A percentile compares a stretch with the other conserved stretches of the same genome.
Conservation (phyloP, 2,888 invertebrate species). For the Melanophora roralis region DNA sequence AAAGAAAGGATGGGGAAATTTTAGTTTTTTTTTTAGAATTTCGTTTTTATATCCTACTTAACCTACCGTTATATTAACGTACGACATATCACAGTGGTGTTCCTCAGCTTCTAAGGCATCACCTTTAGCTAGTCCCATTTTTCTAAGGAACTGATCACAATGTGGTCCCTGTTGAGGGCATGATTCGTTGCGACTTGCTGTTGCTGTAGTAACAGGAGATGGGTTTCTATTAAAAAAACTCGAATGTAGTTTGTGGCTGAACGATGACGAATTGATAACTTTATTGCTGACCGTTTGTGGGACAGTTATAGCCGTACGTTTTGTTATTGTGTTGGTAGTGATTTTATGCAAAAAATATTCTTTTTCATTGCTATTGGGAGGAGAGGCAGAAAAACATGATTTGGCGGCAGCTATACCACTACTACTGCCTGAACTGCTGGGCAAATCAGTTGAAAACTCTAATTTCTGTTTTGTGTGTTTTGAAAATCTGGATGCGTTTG, state of each 20-base stretch:
- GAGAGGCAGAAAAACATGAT: conserved; percentile 39
- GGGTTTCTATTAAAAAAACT: conserved; percentile 25
- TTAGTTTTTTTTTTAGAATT: background rate
- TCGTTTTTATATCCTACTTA: background rate
- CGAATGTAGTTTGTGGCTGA: conserved; percentile 53
- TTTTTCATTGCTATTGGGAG: conserved; percentile 25
- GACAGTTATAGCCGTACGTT: conserved; percentile 52
- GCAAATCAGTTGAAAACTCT: conserved; percentile 55
- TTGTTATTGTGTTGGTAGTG: background rate
- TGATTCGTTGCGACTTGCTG: conserved; percentile 61
- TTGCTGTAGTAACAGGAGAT: conserved; percentile 21
- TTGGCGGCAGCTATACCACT: conserved; percentile 48
- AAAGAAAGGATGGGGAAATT: conserved; percentile 11
- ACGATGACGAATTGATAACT: conserved; percentile 15
- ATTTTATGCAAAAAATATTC: conserved; percentile 53
- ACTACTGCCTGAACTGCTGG: conserved; percentile 53
- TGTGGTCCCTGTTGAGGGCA: conserved; percentile 77
- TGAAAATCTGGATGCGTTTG: conserved; percentile 39
- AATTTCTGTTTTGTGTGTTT: conserved; percentile 37
- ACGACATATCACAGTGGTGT: conserved; percentile 77
- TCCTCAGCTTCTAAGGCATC: conserved; percentile 75
- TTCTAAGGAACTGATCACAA: conserved; percentile 77
- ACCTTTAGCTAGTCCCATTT: conserved; percentile 76
- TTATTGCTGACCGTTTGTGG: conserved; percentile 36
- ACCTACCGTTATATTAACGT: conserved; percentile 77